phyloP scores from a whole-genome alignment of 1,140 invertebrate genomes.

The Chrysopa pallens region DNA sequence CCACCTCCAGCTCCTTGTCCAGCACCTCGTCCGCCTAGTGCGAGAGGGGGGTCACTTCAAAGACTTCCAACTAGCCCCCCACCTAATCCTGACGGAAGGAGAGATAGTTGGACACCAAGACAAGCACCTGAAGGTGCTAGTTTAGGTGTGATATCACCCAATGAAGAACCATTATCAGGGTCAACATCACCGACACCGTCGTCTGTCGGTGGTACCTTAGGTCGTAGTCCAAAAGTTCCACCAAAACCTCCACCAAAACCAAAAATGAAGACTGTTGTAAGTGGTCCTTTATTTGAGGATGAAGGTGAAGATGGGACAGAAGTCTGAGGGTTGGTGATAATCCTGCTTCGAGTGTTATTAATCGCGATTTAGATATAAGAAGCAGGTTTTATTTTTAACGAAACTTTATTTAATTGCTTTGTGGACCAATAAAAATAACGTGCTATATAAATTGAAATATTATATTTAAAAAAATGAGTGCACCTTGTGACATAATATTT shows the following conservation, averaged over 20 bases:
- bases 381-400: background rate
- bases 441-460: no score
- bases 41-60: slow-evolving; percentile 19
- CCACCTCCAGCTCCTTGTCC: slow-evolving; percentile 24
- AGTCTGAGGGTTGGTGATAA: slow-evolving; percentile 36
- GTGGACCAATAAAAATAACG: background rate
- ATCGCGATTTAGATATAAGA: background rate
- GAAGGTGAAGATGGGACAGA: slow-evolving; percentile 75
- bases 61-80: slow-evolving; percentile 19
- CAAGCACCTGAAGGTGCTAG: slow-evolving; percentile 12
- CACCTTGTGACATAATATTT: no score
- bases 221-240: slow-evolving; percentile 45
- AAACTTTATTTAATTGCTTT: background rate
- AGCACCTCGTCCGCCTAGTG: slow-evolving; percentile 18
- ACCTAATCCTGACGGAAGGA: slow-evolving; percentile 22
- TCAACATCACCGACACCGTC: slow-evolving; percentile 3
- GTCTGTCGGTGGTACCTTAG: slow-evolving; percentile 18
- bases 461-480: no score
- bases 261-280: slow-evolving; percentile 44
- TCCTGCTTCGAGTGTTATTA: slow-evolving; percentile 10
- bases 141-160: slow-evolving; percentile 10
- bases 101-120: slow-evolving; percentile 21
- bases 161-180: slow-evolving; percentile 9
- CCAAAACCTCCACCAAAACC: slow-evolving; percentile 65
- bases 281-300: slow-evolving; percentile 57